A percentile compares a stretch with the other conserved stretches of the same genome.
phyloP scores from a whole-genome alignment of 2,113 vertebrate genomes.

The Corythornis vintsioides region DNA sequence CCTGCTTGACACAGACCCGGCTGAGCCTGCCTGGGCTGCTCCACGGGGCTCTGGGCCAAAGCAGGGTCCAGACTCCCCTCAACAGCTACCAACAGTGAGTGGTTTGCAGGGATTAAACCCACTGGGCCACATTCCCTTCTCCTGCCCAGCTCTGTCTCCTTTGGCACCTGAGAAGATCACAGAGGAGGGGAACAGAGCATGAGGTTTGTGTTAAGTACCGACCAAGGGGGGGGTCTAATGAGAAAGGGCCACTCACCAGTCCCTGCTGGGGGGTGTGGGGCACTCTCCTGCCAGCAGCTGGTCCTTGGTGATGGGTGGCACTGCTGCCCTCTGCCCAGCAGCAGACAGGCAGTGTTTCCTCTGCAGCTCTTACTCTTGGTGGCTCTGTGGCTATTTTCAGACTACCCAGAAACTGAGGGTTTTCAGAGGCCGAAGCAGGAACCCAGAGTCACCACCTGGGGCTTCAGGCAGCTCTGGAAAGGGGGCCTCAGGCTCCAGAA shows the following conservation, averaged over 20 bases:
- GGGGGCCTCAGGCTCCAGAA: accelerated
- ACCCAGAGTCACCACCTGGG: background rate
- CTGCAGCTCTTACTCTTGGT: background rate
- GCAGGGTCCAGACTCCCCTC: background rate
- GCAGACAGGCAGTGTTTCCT: background rate
- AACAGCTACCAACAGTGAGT: accelerated
- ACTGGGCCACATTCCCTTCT: accelerated
- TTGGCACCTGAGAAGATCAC: background rate
- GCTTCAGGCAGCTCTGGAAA: background rate
- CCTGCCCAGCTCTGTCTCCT: accelerated
- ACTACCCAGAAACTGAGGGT: background rate
- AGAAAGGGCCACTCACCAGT: background rate
- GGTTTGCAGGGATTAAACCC: background rate
- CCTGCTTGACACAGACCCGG: background rate
- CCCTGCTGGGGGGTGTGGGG: background rate
- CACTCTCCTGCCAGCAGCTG: background rate
- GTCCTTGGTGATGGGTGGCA: background rate
- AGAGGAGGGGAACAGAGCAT: too few species aligned
- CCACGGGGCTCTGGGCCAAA: background rate
- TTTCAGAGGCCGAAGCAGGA: background rate
- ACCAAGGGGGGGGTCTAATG: background rate
- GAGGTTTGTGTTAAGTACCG: background rate
- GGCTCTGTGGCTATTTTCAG: background rate
- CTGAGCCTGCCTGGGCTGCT: background rate
- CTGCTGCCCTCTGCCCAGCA: background rate